These are phyloP conservation scores for Camelus bactrianus DNA, from an alignment of 2,113 vertebrate genomes.

Conservation along the genomic window DNA sequence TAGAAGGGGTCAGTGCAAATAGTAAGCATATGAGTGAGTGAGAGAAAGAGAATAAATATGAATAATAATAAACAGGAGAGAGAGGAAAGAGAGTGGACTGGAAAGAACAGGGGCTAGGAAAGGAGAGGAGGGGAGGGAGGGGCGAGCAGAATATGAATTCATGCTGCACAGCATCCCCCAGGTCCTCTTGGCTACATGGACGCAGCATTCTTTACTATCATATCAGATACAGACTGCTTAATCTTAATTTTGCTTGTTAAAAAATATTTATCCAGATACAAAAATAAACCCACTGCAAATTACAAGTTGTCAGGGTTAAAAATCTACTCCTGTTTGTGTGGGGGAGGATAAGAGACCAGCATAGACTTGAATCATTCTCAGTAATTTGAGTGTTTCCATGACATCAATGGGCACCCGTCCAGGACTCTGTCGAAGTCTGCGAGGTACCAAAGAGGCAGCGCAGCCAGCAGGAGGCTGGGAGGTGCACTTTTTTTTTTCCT, in stretches of 20 bases:
- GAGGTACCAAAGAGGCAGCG: constrained; percentile 90
- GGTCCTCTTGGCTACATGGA: constrained; percentile 33
- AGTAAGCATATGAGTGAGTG: background rate
- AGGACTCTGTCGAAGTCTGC: constrained; percentile 93
- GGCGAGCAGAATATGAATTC: background rate
- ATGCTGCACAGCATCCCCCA: background rate
- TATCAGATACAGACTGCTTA: constrained; percentile 86
- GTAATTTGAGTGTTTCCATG: constrained; percentile 99
- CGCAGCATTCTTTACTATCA: constrained; percentile 77
- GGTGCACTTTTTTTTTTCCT: constrained; percentile 72
- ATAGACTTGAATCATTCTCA: constrained; percentile 97
- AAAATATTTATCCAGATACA: constrained; percentile 91
- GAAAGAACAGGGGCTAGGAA: background rate
- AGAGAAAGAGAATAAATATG: background rate
- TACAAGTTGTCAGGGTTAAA: constrained; percentile 94
- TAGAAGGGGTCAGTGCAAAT: background rate
- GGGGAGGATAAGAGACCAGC: constrained; percentile 91
- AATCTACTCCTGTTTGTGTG: constrained; percentile 91
- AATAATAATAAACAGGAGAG: background rate
- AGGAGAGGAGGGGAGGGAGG: background rate
- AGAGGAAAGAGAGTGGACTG: background rate
- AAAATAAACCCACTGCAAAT: constrained; percentile 90
- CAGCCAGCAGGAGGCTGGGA: constrained; percentile 89
- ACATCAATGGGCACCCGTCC: constrained; percentile 97
- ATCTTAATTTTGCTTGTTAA: constrained; percentile 88